These are phyloP conservation scores for Peromyscus eremicus DNA, from an alignment of 2,797 vertebrate species.

Conservation along the genomic window DNA sequence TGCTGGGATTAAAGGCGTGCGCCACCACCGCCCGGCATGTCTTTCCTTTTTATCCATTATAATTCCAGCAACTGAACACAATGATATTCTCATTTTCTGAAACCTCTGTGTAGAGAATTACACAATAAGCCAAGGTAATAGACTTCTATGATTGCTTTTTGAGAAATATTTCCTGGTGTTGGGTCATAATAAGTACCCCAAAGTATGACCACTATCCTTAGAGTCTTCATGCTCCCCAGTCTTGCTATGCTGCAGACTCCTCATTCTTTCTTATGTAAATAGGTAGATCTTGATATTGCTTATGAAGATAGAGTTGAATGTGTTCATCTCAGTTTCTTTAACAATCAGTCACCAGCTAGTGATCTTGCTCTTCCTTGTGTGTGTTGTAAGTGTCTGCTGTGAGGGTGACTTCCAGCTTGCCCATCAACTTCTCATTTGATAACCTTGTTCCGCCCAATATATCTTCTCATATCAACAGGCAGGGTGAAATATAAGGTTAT, in stretches of 20 bases:
- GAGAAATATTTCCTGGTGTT: background rate
- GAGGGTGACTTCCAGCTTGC: fast-evolving
- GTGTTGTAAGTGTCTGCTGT: background rate
- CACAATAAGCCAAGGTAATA: background rate
- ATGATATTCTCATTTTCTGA: background rate
- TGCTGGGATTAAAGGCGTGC: no score
- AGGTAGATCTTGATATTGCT: background rate
- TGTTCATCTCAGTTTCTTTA: background rate
- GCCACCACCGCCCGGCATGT: no score
- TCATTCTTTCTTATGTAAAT: fast-evolving
- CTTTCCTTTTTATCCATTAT: background rate
- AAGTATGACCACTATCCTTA: background rate
- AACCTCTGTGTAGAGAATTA: background rate
- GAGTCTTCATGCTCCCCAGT: fast-evolving
- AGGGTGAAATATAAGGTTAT: background rate
- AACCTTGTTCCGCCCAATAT: background rate
- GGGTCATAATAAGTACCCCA: background rate
- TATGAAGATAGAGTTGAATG: background rate
- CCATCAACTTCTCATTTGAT: background rate
- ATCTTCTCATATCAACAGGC: background rate
- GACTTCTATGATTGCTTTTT: fast-evolving
- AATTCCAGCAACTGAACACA: background rate
- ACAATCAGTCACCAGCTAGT: background rate
- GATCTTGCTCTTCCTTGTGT: background rate
- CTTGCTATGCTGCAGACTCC: fast-evolving